Base-by-base conservation (phyloP, 1,140 invertebrate genomes). In the Dryas iulia region DNA sequence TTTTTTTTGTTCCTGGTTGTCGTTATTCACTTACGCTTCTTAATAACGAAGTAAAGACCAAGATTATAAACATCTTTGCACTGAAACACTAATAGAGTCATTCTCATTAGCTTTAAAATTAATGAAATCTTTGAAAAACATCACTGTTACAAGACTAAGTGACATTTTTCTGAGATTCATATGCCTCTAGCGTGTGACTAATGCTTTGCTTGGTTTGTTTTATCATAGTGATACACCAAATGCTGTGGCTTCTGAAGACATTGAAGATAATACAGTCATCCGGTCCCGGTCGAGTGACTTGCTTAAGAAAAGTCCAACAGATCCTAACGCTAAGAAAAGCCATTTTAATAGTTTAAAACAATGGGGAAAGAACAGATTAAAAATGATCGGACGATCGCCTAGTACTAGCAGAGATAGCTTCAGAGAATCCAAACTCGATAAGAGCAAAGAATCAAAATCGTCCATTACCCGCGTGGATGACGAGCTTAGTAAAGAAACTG, bases 271-370 rank as follows among this genome's bases (percentile, higher is more conserved):
- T 57, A 82, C 85, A 59, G 90, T 93, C 60, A 81, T 93, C 71
- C 92, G 95, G 79, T 95, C 94, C 83, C 94, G 93, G 82, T 96
- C 92, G 88, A 96, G 93, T 87, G 96, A 94, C 92, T 93, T 93
- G 83, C 94, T 94, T 93, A 95, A 92, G 94, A 94, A 85, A 93
- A 95, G 74, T 92, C 94, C 69, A 47, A 88, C 89, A 64, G 92
- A 92, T 72, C 84, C 92, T 25, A 87, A 93, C 23, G 87, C 82
- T 28, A 94, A 94, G 74, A 96, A 96, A 84, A 96, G 95, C 28
- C 95, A 96, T 75, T 96, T 97, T 74, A 96, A 96, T 86, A 95
- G 94, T 10, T 86, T 97, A 35, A 96, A 96, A 83, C 95, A 96
- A 82, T 97, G 96, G 96, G 96, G 96, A 23, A 95, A 94, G 77